A percentile compares a stretch with the other conserved stretches of the same genome.
phyloP scores from a whole-genome alignment of 2,888 invertebrate species.

The Epinotia nisella region DNA sequence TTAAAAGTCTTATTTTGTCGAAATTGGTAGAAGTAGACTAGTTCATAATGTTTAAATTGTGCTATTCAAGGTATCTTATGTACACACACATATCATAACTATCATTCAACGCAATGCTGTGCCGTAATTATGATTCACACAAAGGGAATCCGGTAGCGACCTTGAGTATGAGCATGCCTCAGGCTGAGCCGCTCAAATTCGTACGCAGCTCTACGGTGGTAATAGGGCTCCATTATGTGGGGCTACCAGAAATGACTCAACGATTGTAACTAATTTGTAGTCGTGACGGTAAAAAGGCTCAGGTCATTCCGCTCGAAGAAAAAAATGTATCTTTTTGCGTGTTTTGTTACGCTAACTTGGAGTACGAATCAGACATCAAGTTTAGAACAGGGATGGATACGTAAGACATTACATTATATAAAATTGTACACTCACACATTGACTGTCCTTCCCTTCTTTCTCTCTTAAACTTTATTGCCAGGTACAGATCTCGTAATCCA shows the following conservation, averaged over 20 bases:
- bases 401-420: too few species aligned
- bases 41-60: not conserved
- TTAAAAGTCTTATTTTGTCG: too few species aligned
- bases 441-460: too few species aligned
- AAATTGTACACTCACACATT: too few species aligned
- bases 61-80: too few species aligned
- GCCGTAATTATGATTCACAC: slow-evolving; percentile 19
- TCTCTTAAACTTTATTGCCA: too few species aligned
- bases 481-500: too few species aligned
- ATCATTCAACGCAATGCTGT: not conserved
- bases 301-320: not conserved
- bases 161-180: slow-evolving; percentile 16
- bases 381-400: too few species aligned
- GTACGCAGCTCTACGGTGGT: too few species aligned
- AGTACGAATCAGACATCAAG: not conserved
- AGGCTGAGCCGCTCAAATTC: too few species aligned
- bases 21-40: too few species aligned
- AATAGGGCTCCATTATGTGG: slow-evolving; percentile 23
- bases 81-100: too few species aligned
- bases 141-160: slow-evolving; percentile 16
- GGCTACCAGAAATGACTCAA: slow-evolving; percentile 24
- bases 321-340: slow-evolving; percentile 12
- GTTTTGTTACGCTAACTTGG: not conserved
- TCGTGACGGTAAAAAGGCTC: slow-evolving; percentile 20
- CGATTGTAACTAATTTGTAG: slow-evolving; percentile 13